Percentiles rank a stretch among this genome's conserved stretches.
Evolutionary conservation across 2,797 vertebrate genomes (phyloP).

Genomic region (Hydrocynus forskahlii): DNA sequence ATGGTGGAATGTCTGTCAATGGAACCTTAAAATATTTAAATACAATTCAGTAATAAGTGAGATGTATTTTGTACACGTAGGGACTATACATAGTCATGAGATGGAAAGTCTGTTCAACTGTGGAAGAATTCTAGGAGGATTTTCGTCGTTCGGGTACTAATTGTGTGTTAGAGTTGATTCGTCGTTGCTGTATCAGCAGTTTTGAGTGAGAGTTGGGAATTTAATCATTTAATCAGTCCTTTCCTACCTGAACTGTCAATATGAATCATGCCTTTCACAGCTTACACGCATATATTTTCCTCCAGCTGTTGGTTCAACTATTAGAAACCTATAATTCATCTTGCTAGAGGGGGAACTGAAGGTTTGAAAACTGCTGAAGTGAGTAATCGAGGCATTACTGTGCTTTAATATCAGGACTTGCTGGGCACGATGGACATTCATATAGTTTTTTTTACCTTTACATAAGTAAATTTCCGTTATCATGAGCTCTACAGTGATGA

Average conservation of each 20-base stretch:
- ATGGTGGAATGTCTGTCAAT: too few species aligned
- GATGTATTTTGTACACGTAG: too few species aligned
- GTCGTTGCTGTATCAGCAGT: neutral
- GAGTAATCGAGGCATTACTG: neutral
- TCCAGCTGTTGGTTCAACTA: too few species aligned
- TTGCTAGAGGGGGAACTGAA: neutral
- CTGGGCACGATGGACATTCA: neutral
- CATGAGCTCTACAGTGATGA: conserved; percentile 23
- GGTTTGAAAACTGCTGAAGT: conserved; percentile 11
- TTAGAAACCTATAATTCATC: neutral
- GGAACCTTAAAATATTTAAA: too few species aligned
- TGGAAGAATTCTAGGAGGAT: neutral
- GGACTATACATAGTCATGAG: too few species aligned
- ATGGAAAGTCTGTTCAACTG: too few species aligned
- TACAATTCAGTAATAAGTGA: too few species aligned
- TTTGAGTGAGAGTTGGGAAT: neutral
- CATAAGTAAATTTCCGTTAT: conserved; percentile 25
- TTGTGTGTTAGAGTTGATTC: neutral
- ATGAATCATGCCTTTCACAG: too few species aligned
- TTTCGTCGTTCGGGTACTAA: neutral
- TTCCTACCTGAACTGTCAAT: too few species aligned
- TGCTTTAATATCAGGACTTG: neutral
- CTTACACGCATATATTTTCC: too few species aligned
- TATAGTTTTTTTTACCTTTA: conserved; percentile 24
- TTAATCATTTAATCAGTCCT: neutral